Evolutionary conservation across 2,113 vertebrate genomes (phyloP), one percentile per base, ranked within the genome.

Genomic region (Catharus bicknelli): DNA sequence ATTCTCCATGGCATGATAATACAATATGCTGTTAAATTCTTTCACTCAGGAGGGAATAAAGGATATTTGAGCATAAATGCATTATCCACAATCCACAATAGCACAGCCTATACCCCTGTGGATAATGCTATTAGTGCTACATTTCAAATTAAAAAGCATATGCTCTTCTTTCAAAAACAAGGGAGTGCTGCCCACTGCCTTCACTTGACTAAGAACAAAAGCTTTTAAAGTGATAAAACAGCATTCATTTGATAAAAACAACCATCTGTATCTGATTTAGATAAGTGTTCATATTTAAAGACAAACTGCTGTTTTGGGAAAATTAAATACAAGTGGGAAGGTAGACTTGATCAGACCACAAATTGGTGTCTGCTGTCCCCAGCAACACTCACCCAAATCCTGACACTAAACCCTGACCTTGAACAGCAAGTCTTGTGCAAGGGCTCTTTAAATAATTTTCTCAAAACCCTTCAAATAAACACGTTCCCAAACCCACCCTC

Each of bases 141-240:
- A 96, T 97, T 97, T 97, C 97, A 98, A 97, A 98, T 98, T 97
- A 97, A 98, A 97, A 97, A 97, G 96, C 97, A 97, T 97, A 97
- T 96, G 96, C 93, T 97, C 94, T 91, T 95, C 91, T 93, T 76
- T 97, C 83, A 76, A 95, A 95, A 91, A 63, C 78, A 94, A 95
- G 76, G 73, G 86, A 97, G 82, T 79, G 92, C 85, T 97, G 96
- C 93, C 91, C 94, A 97, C 97, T 97, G 97, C 96, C 95, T 95
- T 97, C 93, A 81, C 93, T 97, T 95, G 95, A 96, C 86, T 97
- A 96, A 97, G 97, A 98, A 96, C 97, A 97, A 97, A 97, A 96
- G 96, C 97, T 97, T 98, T 96, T 97, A 96, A 96, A 97, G 95
- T 95, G 97, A 96, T 97, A 97, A 97, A 97, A 96, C 92, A 97